Conservation (phyloP, 1,140 invertebrate species). For the Diorhabda carinulata region DNA sequence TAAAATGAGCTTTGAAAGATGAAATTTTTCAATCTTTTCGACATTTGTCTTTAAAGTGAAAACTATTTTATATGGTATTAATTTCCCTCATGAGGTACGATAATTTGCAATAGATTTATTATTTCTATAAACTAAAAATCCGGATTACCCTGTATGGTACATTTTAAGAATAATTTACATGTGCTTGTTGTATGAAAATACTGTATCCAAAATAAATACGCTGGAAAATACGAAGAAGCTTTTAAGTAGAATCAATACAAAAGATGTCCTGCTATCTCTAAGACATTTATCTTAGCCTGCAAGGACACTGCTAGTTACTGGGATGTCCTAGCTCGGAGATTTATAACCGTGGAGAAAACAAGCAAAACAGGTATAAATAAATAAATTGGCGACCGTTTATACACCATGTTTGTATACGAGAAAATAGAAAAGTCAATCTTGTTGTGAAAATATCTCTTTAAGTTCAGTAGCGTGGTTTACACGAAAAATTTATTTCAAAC, state of each 20-base stretch:
- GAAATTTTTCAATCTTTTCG: too few relatives aligned
- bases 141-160: too few relatives aligned
- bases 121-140: too few relatives aligned
- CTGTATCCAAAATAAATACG: conserved; percentile 23
- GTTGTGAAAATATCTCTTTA: not conserved
- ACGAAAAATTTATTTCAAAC: not conserved
- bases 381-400: conserved; percentile 28
- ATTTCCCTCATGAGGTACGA: too few relatives aligned
- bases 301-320: conserved; percentile 43
- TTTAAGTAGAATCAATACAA: conserved; percentile 46
- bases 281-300: conserved; percentile 43
- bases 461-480: not conserved
- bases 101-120: too few relatives aligned
- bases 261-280: conserved; percentile 41
- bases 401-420: conserved; percentile 25
- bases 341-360: conserved; percentile 38
- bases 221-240: conserved; percentile 34
- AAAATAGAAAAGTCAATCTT: conserved; percentile 21
- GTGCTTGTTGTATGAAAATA: conserved; percentile 15
- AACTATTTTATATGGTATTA: too few relatives aligned
- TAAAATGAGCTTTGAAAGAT: too few relatives aligned
- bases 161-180: too few relatives aligned
- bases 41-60: too few relatives aligned
- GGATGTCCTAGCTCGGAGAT: conserved; percentile 34
- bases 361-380: conserved; percentile 39